Evolutionary conservation across 2,888 invertebrate species (phyloP).

Genomic region (Empis livida): DNA sequence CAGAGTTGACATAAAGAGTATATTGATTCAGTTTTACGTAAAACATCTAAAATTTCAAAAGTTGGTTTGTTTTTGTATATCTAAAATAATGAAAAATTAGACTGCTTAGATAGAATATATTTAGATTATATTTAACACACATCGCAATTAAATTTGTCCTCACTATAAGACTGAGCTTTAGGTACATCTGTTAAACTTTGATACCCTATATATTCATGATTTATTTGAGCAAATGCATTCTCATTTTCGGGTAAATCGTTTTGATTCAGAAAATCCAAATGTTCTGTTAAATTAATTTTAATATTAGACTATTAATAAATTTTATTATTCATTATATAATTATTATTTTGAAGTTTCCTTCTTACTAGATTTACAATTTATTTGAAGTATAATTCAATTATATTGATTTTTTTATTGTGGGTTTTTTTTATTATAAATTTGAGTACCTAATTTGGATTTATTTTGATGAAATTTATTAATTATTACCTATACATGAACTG

Average conservation of each 20-base stretch:
- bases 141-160: constrained; percentile 38
- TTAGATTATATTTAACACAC: neutral
- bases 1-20: constrained; percentile 72
- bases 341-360: too few relatives aligned
- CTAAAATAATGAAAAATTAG: constrained; percentile 28
- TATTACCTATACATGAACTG: constrained; percentile 85
- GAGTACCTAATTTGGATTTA: too few relatives aligned
- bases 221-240: constrained; percentile 74
- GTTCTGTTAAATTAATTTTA: too few relatives aligned
- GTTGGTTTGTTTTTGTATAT: constrained; percentile 51
- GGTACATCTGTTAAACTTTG: constrained; percentile 93
- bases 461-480: neutral
- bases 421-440: too few relatives aligned
- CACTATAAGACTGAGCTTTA: constrained; percentile 59
- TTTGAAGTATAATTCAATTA: too few relatives aligned
- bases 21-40: constrained; percentile 56
- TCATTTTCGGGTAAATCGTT: constrained; percentile 62
- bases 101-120: neutral
- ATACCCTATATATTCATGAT: constrained; percentile 87
- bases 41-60: constrained; percentile 58
- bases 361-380: too few relatives aligned
- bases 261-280: constrained; percentile 91
- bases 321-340: too few relatives aligned
- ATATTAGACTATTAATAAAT: too few relatives aligned
- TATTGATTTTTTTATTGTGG: too few relatives aligned